Evolutionary conservation across 2,888 invertebrate species (phyloP), one percentile per base, ranked within the genome.

Genomic region (Drosophila niveifrons): DNA sequence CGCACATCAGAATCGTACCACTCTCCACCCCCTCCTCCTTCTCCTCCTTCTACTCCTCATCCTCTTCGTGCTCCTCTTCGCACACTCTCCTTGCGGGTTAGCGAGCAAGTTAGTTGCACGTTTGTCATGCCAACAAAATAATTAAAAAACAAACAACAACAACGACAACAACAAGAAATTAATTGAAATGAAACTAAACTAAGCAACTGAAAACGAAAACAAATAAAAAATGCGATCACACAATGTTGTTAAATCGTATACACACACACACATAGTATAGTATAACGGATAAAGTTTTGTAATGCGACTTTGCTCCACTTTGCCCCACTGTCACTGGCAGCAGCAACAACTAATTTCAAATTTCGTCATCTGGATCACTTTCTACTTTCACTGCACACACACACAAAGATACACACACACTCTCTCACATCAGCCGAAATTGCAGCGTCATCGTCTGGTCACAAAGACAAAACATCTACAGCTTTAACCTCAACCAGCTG

Each of bases 301-400:
- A 23, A 44, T 56, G 39, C 13, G 13, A 39, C 52, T 17, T 47
- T 41, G 41, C 41, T 48, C 10, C 34, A 47, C 18, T 52, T 68
- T 34, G 52, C 13, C 36, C 47, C 58, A 50, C 34, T 63, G 66
- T 36, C 52, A 29, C 36, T 48, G 47, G 41, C 53, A 66, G 48
- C 55, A 62, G 28, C 15, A 11, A 29, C 70, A 69, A 48, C 59
- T 48, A 61, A 56, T 70, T 78, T 56, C 39, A 58, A 62, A 59
- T 76, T 68, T 82, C 48, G 57, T 69, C 72, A 72, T 79, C 57
- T 73, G 63, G 36, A 57, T 55, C 71, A 79, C 82, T 83, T 83
- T 83, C 82, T 87, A 83, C 88, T 83, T 83, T 83, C 82, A 87
- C 82, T 87, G 67, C 79, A 64, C 47, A 44, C 31, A 43, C 39